Evolutionary conservation across 2,888 invertebrate species (phyloP).

Genomic region (Chymomyza fuscimana): DNA sequence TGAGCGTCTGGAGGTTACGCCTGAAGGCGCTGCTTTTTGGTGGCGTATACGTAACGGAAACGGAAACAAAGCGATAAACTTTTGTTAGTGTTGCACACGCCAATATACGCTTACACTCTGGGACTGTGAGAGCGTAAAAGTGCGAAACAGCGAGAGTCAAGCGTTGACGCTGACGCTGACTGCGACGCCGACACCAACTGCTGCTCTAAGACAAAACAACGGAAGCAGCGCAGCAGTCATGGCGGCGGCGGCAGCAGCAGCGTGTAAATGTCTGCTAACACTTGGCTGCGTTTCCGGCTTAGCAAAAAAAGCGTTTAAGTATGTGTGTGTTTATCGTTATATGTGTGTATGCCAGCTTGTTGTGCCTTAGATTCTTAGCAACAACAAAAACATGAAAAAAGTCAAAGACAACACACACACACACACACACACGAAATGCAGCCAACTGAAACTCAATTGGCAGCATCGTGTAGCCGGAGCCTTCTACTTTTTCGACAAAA

Average conservation of each 20-base stretch:
- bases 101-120: constrained; percentile 52
- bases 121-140: constrained; percentile 64
- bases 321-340: not conserved
- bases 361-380: not conserved
- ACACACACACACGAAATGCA: not conserved
- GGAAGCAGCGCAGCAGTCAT: constrained; percentile 37
- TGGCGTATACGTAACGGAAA: constrained; percentile 63
- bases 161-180: not conserved
- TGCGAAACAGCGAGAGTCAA: constrained; percentile 57
- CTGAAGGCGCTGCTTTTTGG: constrained; percentile 35
- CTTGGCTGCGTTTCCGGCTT: constrained; percentile 65
- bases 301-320: constrained; percentile 15
- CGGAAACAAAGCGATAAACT: constrained; percentile 73
- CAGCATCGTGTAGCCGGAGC: not conserved
- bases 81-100: constrained; percentile 59
- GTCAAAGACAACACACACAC: not conserved
- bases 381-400: not conserved
- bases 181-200: not conserved
- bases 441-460: not conserved
- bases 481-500: not conserved
- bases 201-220: constrained; percentile 27
- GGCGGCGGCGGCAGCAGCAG: constrained; percentile 31
- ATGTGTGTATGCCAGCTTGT: not conserved
- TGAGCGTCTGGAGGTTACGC: constrained; percentile 67
- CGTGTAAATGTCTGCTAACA: constrained; percentile 70